Percentiles rank a stretch among this genome's conserved stretches.
These are phyloP conservation scores for Enteromius viviparus DNA, from an alignment of 2,797 vertebrate genomes.

Conservation along the genomic window DNA sequence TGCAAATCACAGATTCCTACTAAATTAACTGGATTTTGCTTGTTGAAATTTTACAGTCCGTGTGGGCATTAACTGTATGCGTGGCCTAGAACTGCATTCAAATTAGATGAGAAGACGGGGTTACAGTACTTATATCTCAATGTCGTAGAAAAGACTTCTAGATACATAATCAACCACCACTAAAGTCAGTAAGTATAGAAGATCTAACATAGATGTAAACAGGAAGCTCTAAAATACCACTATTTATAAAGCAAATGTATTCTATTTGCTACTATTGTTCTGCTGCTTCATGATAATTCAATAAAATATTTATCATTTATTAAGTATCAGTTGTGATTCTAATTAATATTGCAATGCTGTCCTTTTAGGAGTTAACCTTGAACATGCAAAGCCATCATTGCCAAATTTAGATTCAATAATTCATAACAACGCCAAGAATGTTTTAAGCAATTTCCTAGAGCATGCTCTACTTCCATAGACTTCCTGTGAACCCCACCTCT, in stretches of 20 bases:
- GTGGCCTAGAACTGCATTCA: background rate
- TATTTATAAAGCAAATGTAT: background rate
- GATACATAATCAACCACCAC: background rate
- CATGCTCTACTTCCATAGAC: slow-evolving; percentile 31
- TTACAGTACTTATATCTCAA: slow-evolving; percentile 6
- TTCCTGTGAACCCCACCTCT: slow-evolving; percentile 47
- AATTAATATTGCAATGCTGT: background rate
- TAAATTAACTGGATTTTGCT: background rate
- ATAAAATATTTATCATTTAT: background rate
- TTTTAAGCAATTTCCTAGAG: slow-evolving; percentile 46
- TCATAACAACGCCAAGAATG: slow-evolving; percentile 35
- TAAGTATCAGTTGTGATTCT: background rate
- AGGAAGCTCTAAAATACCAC: background rate
- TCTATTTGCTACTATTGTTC: background rate
- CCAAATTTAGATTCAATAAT: slow-evolving; percentile 1
- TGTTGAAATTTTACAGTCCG: background rate
- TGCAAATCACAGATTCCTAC: background rate
- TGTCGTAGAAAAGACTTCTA: background rate
- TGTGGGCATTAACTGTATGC: background rate
- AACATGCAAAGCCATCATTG: slow-evolving; percentile 11
- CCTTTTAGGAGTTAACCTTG: background rate
- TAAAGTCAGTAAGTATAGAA: background rate
- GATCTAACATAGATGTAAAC: background rate
- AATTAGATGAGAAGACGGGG: background rate
- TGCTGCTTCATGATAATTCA: background rate